These are phyloP conservation scores for Pachypanchax playfairii DNA, from an alignment of 2,113 vertebrate genomes.

Conservation along the genomic window DNA sequence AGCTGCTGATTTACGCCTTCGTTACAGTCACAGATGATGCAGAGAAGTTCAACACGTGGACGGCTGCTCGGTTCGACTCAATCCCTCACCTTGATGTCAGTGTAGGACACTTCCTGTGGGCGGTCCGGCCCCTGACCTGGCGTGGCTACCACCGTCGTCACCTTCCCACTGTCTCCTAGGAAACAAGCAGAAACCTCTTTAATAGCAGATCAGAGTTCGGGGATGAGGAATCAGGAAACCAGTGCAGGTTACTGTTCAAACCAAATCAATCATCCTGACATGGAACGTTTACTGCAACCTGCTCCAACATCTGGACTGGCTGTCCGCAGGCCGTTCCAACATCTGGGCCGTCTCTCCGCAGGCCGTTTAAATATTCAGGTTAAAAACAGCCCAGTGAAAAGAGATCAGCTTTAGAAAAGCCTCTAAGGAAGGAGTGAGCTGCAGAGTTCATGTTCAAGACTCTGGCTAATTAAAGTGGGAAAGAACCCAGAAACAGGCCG, in stretches of 20 bases:
- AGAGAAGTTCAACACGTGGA: neutral
- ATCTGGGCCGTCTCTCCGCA: constrained; percentile 38
- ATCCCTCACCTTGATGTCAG: constrained; percentile 87
- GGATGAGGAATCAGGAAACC: neutral
- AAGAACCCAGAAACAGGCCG: constrained; percentile 44
- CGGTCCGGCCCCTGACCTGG: constrained; percentile 91
- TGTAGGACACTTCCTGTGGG: constrained; percentile 92
- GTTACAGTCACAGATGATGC: no score
- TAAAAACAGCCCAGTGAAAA: constrained; percentile 43
- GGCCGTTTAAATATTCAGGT: constrained; percentile 44
- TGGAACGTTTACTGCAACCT: no score
- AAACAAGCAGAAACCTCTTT: constrained; percentile 28
- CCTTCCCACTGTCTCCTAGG: constrained; percentile 89
- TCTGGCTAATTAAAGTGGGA: constrained; percentile 51
- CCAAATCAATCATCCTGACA: no score
- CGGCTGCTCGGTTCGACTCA: neutral
- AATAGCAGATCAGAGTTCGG: no score
- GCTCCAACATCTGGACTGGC: constrained; percentile 26
- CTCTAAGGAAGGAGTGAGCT: constrained; percentile 32
- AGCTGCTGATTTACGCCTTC: no score
- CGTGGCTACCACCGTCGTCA: constrained; percentile 92
- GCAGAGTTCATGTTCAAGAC: constrained; percentile 40
- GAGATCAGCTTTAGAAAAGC: constrained; percentile 34
- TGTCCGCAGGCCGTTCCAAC: constrained; percentile 20
- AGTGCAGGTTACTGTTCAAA: no score